Evolutionary conservation across 2,888 invertebrate genomes (phyloP).

Genomic region (Ophraella communa): DNA sequence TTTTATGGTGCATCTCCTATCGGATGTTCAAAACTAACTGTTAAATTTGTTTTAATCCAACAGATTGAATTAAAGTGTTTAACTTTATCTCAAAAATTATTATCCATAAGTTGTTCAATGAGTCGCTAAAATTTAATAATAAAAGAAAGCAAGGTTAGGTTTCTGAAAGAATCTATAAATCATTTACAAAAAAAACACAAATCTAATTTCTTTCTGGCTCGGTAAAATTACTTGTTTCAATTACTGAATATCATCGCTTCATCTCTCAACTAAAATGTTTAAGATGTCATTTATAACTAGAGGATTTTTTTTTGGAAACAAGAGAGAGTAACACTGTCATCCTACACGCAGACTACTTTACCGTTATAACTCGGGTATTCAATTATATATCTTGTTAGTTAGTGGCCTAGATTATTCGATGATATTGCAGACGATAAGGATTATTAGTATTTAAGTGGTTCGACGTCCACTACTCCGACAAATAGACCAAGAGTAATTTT

Average conservation of each 20-base stretch:
- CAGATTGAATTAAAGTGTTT: no score
- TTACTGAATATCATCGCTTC: constrained; percentile 5
- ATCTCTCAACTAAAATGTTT: constrained; percentile 6
- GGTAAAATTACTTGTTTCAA: neutral
- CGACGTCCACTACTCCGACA: neutral
- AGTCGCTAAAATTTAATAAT: neutral
- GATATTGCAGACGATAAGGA: neutral
- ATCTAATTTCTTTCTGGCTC: neutral
- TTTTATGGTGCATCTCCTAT: no score
- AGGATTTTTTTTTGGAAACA: neutral
- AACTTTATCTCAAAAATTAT: no score
- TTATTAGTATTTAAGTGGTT: neutral
- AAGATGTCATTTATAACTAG: constrained; percentile 9
- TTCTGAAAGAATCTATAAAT: neutral
- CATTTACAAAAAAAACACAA: neutral
- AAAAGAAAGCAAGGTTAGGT: neutral
- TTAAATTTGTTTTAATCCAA: no score
- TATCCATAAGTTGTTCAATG: no score
- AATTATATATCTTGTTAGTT: constrained; percentile 3
- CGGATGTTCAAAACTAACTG: no score
- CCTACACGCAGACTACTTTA: neutral
- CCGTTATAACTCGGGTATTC: constrained; percentile 4
- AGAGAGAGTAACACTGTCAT: constrained; percentile 5
- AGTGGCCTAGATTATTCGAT: neutral
- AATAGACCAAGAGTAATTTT: neutral